Evolutionary conservation across 1,140 invertebrate genomes (phyloP), one percentile per base, ranked within the genome.

Genomic region (Sitobion miscanthi): DNA sequence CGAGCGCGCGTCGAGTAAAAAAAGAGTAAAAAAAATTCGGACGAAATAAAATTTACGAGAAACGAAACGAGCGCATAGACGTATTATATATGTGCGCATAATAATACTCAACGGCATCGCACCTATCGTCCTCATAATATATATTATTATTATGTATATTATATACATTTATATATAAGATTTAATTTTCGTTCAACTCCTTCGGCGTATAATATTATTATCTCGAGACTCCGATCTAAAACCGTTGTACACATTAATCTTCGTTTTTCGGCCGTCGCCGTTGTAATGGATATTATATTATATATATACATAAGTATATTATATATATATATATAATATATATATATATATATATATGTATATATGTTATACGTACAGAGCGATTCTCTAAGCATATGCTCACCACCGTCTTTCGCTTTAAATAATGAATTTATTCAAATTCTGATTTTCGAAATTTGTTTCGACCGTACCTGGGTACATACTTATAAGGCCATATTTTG

Each of bases 201-300:
- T 45, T 42, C 30, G 17, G 20, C 85, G 30, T 3, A 77, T 35
- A 49, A 77, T 49, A 49, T 87, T 49, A 49, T 87, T 47, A 47
- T 87, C 86, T 87, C 30, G 47, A 87, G 47, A 87, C 86, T 87
- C 47, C 45, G 30, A 87, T 87, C 86, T 87, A 35, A 49, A 87
- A 87, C 49, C 86, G 45, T 87, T 49, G 86, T 87, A 35, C 49
- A 87, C 86, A 87, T 87, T 87, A 49, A 87, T 87, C 86, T 87
- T 87, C 86, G 47, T 49, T 87, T 87, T 87, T 49, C 45, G 86
- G 47, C 86, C 45, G 86, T 87, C 86, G 86, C 49, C 47, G 86
- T 87, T 47, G 86, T 49, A 87, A 87, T n/a, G 86, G 86, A 87
- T 87, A 86, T 86, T 45, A 87, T 87, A 86, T 86, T 42, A 85